A percentile compares a stretch with the other conserved stretches of the same genome.
Conservation (phyloP, 2,113 vertebrate species). For the Aythya baeri region DNA sequence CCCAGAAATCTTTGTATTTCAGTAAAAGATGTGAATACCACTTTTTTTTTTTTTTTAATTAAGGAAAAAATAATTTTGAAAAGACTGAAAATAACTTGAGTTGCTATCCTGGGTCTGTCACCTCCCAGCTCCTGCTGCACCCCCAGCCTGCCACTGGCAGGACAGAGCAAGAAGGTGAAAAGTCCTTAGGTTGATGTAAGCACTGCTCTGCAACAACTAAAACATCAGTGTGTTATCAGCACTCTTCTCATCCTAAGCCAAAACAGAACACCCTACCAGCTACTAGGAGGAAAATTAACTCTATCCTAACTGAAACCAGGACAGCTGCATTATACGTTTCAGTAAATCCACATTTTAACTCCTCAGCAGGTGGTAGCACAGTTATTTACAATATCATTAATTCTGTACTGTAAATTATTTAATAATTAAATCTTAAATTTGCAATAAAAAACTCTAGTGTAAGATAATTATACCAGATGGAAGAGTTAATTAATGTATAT, state of each 20-base stretch:
- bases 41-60: background rate
- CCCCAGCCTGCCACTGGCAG: no score
- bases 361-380: constrained; percentile 59
- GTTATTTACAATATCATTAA: background rate
- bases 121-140: no score
- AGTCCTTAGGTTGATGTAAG: no score
- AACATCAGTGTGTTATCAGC: no score
- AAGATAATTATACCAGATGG: background rate
- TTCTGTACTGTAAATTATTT: background rate
- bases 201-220: no score
- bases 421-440: background rate
- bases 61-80: background rate
- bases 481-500: background rate
- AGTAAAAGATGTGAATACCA: background rate
- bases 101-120: no score
- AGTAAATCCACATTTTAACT: background rate
- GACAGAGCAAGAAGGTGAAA: no score
- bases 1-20: background rate
- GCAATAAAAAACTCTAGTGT: background rate
- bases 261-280: no score
- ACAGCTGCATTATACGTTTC: background rate
- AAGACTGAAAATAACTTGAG: constrained; percentile 7
- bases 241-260: no score
- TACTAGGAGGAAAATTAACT: no score
- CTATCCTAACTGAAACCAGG: no score